Conservation (phyloP, 2,797 vertebrate species). For the Clarias fuscus region DNA sequence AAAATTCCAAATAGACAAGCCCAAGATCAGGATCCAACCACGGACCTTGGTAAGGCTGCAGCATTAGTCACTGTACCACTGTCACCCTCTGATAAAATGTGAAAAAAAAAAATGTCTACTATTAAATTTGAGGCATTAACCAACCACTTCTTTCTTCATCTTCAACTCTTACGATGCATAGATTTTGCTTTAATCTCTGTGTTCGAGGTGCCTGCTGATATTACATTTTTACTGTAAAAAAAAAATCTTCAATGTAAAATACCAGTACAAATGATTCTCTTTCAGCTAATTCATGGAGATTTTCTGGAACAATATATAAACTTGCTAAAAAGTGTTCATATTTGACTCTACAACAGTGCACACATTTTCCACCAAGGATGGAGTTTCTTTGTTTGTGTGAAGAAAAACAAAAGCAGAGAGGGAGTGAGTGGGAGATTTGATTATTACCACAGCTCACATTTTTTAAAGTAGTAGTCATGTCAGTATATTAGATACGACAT, state of each 20-base stretch:
- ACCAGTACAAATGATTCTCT: not conserved
- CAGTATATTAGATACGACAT: constrained; percentile 21
- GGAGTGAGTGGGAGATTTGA: constrained; percentile 9
- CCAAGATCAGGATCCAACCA: not conserved
- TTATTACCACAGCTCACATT: constrained; percentile 35
- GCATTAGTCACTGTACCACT: not conserved
- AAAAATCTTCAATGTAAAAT: not conserved
- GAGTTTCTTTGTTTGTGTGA: constrained; percentile 14
- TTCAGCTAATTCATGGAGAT: not conserved
- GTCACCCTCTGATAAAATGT: not conserved
- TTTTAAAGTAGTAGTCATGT: constrained; percentile 16
- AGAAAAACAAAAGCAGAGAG: not conserved
- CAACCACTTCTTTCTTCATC: not conserved
- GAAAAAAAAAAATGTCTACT: not conserved
- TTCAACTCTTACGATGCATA: not conserved
- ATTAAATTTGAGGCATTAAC: not conserved
- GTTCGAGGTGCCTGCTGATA: no score
- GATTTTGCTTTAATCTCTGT: not conserved
- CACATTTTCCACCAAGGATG: not conserved
- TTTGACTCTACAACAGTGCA: constrained; percentile 16
- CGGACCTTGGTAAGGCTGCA: not conserved
- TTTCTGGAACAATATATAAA: not conserved
- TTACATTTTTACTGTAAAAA: not conserved
- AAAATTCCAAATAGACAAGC: not conserved
- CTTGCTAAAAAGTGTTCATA: not conserved